Evolutionary conservation across 2,113 vertebrate species (phyloP).

Genomic region (Mormoops blainvillei): DNA sequence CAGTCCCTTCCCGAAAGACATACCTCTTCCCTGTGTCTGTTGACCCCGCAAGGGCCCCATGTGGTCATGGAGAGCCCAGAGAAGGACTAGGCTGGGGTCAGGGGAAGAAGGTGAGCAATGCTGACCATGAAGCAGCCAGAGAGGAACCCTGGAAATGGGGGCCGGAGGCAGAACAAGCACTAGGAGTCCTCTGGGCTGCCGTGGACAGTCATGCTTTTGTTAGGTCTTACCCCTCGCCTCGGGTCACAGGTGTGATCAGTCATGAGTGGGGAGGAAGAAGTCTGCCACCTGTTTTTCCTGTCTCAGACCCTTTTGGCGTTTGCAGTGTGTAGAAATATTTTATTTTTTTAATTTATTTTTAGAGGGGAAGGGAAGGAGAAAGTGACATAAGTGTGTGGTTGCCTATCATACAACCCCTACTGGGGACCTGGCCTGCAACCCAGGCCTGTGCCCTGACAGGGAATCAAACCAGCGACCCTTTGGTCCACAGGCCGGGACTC

Average conservation of each 20-base stretch:
- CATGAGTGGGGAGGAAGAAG: background rate
- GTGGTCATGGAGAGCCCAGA: background rate
- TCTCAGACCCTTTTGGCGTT: background rate
- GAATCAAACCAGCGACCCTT: no score
- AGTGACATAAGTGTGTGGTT: no score
- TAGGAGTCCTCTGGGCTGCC: background rate
- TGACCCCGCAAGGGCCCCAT: background rate
- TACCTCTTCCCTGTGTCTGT: background rate
- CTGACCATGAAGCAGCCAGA: rapidly evolving
- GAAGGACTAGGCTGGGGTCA: rapidly evolving
- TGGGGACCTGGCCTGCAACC: no score
- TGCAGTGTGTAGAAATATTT: background rate
- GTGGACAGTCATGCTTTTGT: rapidly evolving
- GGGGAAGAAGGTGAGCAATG: background rate
- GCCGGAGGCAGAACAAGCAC: rapidly evolving
- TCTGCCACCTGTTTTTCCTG: no score
- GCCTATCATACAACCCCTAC: no score
- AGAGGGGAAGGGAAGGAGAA: no score
- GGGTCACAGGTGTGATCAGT: no score
- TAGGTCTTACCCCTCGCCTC: background rate
- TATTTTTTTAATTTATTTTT: no score
- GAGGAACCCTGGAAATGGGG: background rate
- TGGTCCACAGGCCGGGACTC: no score
- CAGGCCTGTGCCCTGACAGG: no score
- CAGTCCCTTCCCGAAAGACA: background rate